Evolutionary conservation across 1,140 invertebrate genomes (phyloP), one percentile per base, ranked within the genome.

Genomic region (Drosophila nasuta): DNA sequence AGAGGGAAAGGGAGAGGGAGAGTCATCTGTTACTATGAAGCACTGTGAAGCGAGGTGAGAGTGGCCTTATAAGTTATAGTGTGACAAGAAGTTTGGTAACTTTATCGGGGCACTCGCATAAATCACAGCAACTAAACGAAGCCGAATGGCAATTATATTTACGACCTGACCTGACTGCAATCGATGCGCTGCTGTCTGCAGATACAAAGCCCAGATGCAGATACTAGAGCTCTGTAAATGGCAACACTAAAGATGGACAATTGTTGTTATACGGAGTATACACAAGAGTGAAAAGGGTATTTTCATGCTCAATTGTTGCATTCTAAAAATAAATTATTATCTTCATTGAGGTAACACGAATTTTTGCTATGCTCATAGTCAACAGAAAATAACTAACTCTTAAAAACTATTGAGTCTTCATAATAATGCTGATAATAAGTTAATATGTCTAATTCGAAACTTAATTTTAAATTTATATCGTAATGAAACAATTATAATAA

Each of bases 91-190:
- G 11, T 72, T 63, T 25, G 45, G 17, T 41, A 79, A 63, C 38
- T 72, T 67, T 77, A 70, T 64, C 67, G 67, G 49, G 58, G 25
- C 59, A 77, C 67, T 64, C 57, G 33, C 54, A 78, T 75, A 81
- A 82, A 78, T 82, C 74, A 81, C 77, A 62, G 75, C 68, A 62
- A 74, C 41, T 45, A 49, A 59, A 38, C 33, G 69, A 49, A 58
- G 79, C 52, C 79, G 79, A 74, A 60, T 63, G 80, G 80, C 75
- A 75, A 82, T 82, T 71, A 75, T 75, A 82, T 82, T 83, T 82
- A 82, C 80, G 76, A 82, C 28, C 70, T 67, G 46, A 66, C 57
- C 65, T 30, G 63, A 25, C 3, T 17, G 57, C n/a, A 52, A 54
- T 43, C 57, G 57, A 46, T 45, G 41, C 25, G 11, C 17, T 1